Evolutionary conservation across 2,888 invertebrate species (phyloP), one percentile per base, ranked within the genome.

Genomic region (Keiferia lycopersicella): DNA sequence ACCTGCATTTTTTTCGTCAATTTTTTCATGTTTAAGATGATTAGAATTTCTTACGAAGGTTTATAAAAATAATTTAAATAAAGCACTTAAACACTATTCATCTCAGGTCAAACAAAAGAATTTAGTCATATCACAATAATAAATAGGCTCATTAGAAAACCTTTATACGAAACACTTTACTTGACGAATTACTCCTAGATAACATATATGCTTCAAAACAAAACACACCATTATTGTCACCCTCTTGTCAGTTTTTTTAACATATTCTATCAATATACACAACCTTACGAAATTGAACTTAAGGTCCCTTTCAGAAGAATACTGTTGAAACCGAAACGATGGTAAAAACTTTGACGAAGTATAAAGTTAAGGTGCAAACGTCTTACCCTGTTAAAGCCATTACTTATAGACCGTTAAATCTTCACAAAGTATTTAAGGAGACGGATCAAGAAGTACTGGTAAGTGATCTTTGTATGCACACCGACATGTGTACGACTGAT

Each of bases 401-500:
- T 22, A 11, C 22, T 12, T 2, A 22, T 26, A 53, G 51, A 53
- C 10, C 26, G 14, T 1, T 6, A 1, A 53, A 53, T 26, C 51
- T 53, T 8, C 4, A 26, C 22, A 22, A 22, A 14, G n/a, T 2
- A n/a, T 16, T 56, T 34, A 16, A 11, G 34, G 48, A 63, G 11
- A 45, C 59, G 67, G 69, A 65, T 71, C 75, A 63, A 66, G 51
- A 62, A 64, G 71, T 53, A 65, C 22, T 77, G 74, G 83, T 65
- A 51, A 53, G 61, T 50, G 61, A 64, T 64, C 59, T 66, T 58
- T 68, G 71, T 77, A 75, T 82, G 74, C 75, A 75, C 76, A 78
- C 73, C 79, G 81, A 82, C 79, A 79, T 80, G 77, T 79, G 75
- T 74, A 80, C 76, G 78, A 77, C 74, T 81, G 81, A 83, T 81